phyloP scores from a whole-genome alignment of 2,888 invertebrate species.

The Physocephala rufipes region DNA sequence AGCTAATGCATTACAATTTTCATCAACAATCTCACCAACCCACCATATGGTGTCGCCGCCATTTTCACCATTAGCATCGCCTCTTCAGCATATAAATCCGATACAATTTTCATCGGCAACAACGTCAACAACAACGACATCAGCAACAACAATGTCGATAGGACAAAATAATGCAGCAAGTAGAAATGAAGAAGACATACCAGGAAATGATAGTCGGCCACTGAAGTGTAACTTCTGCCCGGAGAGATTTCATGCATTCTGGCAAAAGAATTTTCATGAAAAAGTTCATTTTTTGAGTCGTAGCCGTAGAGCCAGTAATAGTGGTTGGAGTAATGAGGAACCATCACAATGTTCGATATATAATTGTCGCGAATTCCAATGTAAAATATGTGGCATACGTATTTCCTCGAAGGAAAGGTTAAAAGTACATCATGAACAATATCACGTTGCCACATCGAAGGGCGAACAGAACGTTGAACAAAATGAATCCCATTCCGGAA shows the following conservation, averaged over 20 bases:
- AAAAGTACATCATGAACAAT: not conserved
- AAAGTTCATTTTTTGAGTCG: not conserved
- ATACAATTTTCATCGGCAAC: not conserved
- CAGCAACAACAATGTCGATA: not conserved
- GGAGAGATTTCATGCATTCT: not conserved
- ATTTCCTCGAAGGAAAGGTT: slow-evolving; percentile 1
- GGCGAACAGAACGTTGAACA: too few species aligned
- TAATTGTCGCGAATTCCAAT: slow-evolving; percentile 5
- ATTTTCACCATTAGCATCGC: not conserved
- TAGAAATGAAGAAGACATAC: too few species aligned
- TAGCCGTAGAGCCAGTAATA: not conserved
- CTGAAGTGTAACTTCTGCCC: slow-evolving; percentile 11
- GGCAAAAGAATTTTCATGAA: slow-evolving; percentile 7
- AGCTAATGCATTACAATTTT: too few species aligned
- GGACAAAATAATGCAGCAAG: too few species aligned
- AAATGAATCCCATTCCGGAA: not conserved
- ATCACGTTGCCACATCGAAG: not conserved
- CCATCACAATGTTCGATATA: not conserved
- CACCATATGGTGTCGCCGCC: not conserved
- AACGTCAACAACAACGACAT: not conserved
- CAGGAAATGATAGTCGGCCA: not conserved
- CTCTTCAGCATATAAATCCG: not conserved
- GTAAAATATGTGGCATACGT: not conserved
- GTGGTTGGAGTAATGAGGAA: not conserved
- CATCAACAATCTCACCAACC: too few species aligned